Conservation (phyloP, 1,140 invertebrate genomes). For the Trigoniulus corallinus region DNA sequence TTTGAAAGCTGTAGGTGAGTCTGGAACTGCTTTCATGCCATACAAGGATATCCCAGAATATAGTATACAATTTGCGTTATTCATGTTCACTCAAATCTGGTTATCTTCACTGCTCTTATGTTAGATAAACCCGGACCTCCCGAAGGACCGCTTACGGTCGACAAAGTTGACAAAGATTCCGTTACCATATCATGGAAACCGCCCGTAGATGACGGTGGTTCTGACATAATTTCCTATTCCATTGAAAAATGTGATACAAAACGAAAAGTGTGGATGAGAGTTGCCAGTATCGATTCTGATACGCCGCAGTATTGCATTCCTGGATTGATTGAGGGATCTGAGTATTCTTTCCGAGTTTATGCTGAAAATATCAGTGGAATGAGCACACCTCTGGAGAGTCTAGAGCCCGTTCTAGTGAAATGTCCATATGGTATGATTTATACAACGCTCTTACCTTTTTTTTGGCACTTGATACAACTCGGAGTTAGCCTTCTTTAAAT, state of each 20-base stretch:
- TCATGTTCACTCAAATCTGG: background rate
- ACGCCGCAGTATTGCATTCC: constrained; percentile 53
- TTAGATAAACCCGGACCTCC: constrained; percentile 67
- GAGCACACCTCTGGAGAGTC: constrained; percentile 47
- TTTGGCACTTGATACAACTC: constrained; percentile 3
- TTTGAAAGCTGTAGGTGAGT: constrained; percentile 59
- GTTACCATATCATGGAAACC: constrained; percentile 64
- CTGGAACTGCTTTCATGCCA: background rate
- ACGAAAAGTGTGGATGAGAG: constrained; percentile 50
- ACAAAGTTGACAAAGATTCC: constrained; percentile 50
- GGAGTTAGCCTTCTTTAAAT: background rate
- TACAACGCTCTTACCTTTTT: constrained; percentile 5
- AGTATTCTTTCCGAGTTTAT: constrained; percentile 69
- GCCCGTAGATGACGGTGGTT: constrained; percentile 57
- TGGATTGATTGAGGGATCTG: constrained; percentile 51
- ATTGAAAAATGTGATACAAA: constrained; percentile 59
- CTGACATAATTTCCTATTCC: constrained; percentile 57
- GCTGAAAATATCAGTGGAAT: constrained; percentile 62
- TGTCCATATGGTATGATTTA: constrained; percentile 38
- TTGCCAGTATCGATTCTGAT: constrained; percentile 54
- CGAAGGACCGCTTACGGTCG: constrained; percentile 51
- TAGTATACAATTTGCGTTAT: too few species aligned
- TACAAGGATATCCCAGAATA: too few species aligned
- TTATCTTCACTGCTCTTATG: constrained; percentile 13
- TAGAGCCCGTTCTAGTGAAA: constrained; percentile 43